Evolutionary conservation across 1,140 invertebrate genomes (phyloP).

Genomic region (Argopecten irradians): DNA sequence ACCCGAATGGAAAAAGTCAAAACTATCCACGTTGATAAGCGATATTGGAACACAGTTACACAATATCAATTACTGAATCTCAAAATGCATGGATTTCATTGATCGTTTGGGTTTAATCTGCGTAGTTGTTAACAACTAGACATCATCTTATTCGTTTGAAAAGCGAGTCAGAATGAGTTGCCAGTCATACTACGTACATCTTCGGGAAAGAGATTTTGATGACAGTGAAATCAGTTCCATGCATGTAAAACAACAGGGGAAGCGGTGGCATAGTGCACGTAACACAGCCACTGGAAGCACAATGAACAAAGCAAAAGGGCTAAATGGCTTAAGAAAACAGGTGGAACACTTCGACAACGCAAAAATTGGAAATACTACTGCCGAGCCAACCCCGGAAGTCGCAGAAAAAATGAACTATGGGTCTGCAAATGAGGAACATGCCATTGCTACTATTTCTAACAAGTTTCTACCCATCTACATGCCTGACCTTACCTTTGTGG

Average conservation of each 20-base stretch:
- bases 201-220: neutral
- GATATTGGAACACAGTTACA: no score
- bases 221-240: neutral
- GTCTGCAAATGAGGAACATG: constrained; percentile 35
- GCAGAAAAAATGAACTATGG: constrained; percentile 39
- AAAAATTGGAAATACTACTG: no score
- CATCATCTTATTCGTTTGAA: no score
- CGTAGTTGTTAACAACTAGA: no score
- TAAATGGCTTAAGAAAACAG: constrained; percentile 27
- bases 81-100: no score
- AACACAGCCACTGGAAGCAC: constrained; percentile 30
- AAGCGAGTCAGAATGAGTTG: neutral
- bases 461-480: constrained; percentile 37
- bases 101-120: no score
- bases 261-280: constrained; percentile 18
- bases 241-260: constrained; percentile 26
- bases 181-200: constrained; percentile 14
- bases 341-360: constrained; percentile 29
- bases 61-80: no score
- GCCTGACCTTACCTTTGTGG: neutral
- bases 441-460: constrained; percentile 28
- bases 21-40: no score
- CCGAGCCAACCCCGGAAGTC: no score
- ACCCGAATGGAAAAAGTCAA: constrained; percentile 28
- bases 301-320: neutral